Evolutionary conservation across 2,113 vertebrate species (phyloP).

Genomic region (Hippolais icterina): DNA sequence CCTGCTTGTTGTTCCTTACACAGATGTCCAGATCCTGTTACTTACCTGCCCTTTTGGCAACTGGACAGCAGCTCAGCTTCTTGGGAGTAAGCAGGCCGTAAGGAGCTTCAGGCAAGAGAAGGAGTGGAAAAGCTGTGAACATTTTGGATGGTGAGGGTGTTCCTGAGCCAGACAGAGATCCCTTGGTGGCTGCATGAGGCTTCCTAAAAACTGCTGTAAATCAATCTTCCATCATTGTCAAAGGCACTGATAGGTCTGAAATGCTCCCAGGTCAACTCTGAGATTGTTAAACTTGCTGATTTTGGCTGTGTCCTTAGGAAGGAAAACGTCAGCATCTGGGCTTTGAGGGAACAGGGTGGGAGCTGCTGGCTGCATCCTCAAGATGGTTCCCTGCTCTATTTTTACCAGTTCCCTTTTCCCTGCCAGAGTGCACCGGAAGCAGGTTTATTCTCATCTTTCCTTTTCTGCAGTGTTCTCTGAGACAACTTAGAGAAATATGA

Average conservation of each 20-base stretch:
- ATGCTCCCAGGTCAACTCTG: not conserved
- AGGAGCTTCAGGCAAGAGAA: not conserved
- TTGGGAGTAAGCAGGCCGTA: not conserved
- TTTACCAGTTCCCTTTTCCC: constrained; percentile 55
- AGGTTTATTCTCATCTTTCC: constrained; percentile 53
- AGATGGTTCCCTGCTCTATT: constrained; percentile 42
- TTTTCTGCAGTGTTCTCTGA: not conserved
- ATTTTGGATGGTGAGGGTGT: not conserved
- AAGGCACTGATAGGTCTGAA: not conserved
- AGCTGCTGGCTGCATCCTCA: constrained; percentile 30
- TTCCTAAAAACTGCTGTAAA: not conserved
- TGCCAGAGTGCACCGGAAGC: constrained; percentile 23
- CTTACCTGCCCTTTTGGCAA: constrained; percentile 9
- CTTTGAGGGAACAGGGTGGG: not conserved
- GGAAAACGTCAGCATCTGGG: not conserved
- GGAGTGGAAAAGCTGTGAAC: not conserved
- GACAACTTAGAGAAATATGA: not conserved
- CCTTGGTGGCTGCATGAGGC: not conserved
- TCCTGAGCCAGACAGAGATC: not conserved
- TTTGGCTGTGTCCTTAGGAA: not conserved
- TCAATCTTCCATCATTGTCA: not conserved
- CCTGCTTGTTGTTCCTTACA: constrained; percentile 8
- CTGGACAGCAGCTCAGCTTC: not conserved
- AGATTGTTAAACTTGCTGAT: not conserved
- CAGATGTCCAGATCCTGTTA: constrained; percentile 37